These are phyloP conservation scores for Cryptomyrus ogoouensis DNA, from an alignment of 2,113 vertebrate species.

Conservation along the genomic window DNA sequence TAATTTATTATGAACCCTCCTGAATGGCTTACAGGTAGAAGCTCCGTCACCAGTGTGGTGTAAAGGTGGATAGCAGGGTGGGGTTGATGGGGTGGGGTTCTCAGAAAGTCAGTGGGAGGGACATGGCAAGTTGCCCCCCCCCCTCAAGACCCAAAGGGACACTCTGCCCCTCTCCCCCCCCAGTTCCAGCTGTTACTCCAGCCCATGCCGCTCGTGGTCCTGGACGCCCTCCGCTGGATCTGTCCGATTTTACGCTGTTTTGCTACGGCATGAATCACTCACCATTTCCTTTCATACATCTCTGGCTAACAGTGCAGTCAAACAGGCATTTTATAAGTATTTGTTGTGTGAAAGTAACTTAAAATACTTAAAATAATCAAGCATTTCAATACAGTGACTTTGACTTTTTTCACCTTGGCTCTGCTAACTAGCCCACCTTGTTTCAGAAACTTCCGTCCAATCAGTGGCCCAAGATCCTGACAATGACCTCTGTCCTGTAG, in stretches of 20 bases:
- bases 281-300: not conserved
- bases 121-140: not conserved
- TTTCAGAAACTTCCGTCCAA: not conserved
- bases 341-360: not conserved
- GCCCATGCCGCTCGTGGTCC: not conserved
- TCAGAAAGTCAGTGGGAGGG: not conserved
- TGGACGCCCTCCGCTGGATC: not conserved
- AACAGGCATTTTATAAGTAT: not conserved
- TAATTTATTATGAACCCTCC: not conserved
- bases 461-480: not conserved
- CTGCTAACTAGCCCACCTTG: not conserved
- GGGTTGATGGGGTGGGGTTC: not conserved
- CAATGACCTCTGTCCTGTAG: not conserved
- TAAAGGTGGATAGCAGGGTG: not conserved
- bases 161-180: not conserved
- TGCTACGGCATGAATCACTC: not conserved
- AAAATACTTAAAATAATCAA: not conserved
- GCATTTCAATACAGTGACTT: not conserved
- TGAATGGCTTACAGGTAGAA: not conserved
- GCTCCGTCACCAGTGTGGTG: not conserved
- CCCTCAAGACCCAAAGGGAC: not conserved
- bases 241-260: not conserved
- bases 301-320: not conserved
- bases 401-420: not conserved
- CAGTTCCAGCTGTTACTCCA: not conserved